Evolutionary conservation across 2,888 invertebrate genomes (phyloP).

Genomic region (Macropis europaea): DNA sequence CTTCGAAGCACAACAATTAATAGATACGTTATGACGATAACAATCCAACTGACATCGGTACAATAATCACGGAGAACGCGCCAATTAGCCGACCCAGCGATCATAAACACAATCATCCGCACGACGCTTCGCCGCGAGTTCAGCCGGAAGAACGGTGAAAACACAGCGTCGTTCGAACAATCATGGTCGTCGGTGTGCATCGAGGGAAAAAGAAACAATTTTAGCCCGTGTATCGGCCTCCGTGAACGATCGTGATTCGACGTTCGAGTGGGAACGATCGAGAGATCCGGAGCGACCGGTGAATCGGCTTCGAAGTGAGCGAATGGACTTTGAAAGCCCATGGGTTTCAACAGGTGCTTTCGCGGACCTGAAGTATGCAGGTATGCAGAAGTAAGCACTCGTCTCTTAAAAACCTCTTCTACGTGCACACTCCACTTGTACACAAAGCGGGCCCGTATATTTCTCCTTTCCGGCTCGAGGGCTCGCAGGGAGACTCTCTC

Average conservation of each 20-base stretch:
- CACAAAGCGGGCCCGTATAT: conserved; percentile 75
- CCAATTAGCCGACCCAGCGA: too few relatives aligned
- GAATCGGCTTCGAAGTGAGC: conserved; percentile 59
- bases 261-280: conserved; percentile 19
- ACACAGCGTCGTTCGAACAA: too few relatives aligned
- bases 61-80: too few relatives aligned
- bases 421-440: conserved; percentile 68
- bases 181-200: too few relatives aligned
- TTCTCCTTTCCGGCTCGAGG: conserved; percentile 68
- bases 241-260: not conserved
- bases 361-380: conserved; percentile 72
- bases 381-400: conserved; percentile 75
- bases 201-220: conserved; percentile 28
- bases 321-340: conserved; percentile 58
- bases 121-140: too few relatives aligned
- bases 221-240: conserved; percentile 11
- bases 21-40: too few relatives aligned
- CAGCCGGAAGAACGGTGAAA: too few relatives aligned
- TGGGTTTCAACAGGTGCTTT: conserved; percentile 78
- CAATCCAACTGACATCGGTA: too few relatives aligned
- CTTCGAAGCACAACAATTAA: too few relatives aligned
- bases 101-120: too few relatives aligned
- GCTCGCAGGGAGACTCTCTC: conserved; percentile 61
- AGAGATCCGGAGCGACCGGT: conserved; percentile 35
- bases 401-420: conserved; percentile 71